Conservation (phyloP, 2,888 invertebrate genomes). For the Agriopis aurantiaria region DNA sequence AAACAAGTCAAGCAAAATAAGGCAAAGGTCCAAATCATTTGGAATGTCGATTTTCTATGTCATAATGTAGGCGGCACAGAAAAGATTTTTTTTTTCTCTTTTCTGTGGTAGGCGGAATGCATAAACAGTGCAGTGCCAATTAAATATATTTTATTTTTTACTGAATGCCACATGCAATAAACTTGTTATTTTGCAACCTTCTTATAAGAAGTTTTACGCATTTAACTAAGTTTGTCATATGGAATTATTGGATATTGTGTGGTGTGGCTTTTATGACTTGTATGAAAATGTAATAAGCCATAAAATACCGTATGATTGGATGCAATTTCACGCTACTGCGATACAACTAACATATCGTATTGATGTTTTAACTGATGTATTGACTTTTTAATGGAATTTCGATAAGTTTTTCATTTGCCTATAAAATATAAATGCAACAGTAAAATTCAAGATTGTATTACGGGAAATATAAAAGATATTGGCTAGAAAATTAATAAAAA, state of each 20-base stretch:
- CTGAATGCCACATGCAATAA: no score
- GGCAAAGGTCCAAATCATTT: no score
- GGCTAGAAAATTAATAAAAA: slow-evolving; percentile 9
- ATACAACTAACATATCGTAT: slow-evolving; percentile 54
- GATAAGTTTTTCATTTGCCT: slow-evolving; percentile 45
- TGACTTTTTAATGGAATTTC: slow-evolving; percentile 60
- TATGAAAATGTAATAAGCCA: slow-evolving; percentile 51
- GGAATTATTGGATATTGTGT: slow-evolving; percentile 14
- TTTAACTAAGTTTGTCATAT: not conserved
- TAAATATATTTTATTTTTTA: no score
- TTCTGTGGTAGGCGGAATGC: no score
- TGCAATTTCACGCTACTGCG: slow-evolving; percentile 61
- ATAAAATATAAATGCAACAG: slow-evolving; percentile 28
- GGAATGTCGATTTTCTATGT: no score
- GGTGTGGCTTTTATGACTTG: slow-evolving; percentile 31
- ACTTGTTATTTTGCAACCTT: no score
- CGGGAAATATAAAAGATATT: slow-evolving; percentile 12
- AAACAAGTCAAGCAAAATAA: no score
- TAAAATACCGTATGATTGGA: slow-evolving; percentile 51
- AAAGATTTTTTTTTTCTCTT: no score
- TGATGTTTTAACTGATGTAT: slow-evolving; percentile 57
- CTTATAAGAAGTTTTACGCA: not conserved
- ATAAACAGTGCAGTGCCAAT: no score
- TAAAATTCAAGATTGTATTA: slow-evolving; percentile 12
- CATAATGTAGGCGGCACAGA: no score